These are phyloP conservation scores for Serinus canaria DNA, from an alignment of 2,113 vertebrate genomes.

Conservation along the genomic window DNA sequence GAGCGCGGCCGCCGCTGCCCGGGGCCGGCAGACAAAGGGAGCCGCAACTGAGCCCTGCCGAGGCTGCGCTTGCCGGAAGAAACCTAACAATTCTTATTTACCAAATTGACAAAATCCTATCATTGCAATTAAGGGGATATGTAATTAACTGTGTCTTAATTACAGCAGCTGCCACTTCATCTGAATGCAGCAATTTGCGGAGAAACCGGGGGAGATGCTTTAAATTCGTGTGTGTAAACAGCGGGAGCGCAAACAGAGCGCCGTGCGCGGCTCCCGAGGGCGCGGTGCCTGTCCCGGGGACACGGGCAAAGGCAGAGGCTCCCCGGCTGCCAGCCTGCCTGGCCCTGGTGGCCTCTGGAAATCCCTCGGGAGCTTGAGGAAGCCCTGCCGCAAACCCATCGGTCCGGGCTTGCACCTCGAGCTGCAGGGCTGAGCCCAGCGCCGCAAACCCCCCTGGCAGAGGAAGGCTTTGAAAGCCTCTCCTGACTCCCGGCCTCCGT, in stretches of 20 bases:
- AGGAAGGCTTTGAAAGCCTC: fast-evolving
- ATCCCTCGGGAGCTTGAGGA: neutral
- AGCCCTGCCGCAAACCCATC: fast-evolving
- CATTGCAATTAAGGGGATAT: conserved; percentile 78
- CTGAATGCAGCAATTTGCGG: conserved; percentile 77
- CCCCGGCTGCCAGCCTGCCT: fast-evolving
- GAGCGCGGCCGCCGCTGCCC: neutral
- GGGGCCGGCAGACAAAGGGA: neutral
- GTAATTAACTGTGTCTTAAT: conserved; percentile 83
- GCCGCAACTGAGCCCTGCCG: neutral
- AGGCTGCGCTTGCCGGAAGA: conserved; percentile 64
- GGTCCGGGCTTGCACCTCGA: neutral
- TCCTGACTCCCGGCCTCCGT: neutral
- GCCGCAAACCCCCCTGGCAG: neutral
- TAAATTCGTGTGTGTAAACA: conserved; percentile 74
- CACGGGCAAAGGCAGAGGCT: neutral
- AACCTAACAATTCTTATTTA: conserved; percentile 79
- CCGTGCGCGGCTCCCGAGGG: neutral
- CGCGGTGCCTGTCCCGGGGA: neutral
- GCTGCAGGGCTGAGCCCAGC: neutral
- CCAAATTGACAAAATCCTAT: conserved; percentile 79
- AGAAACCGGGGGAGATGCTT: conserved; percentile 73
- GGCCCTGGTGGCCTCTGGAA: neutral
- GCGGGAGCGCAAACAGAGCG: conserved; percentile 33
- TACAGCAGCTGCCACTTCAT: conserved; percentile 80